phyloP scores from a whole-genome alignment of 2,113 vertebrate species.

The Grammomys dolichurus region DNA sequence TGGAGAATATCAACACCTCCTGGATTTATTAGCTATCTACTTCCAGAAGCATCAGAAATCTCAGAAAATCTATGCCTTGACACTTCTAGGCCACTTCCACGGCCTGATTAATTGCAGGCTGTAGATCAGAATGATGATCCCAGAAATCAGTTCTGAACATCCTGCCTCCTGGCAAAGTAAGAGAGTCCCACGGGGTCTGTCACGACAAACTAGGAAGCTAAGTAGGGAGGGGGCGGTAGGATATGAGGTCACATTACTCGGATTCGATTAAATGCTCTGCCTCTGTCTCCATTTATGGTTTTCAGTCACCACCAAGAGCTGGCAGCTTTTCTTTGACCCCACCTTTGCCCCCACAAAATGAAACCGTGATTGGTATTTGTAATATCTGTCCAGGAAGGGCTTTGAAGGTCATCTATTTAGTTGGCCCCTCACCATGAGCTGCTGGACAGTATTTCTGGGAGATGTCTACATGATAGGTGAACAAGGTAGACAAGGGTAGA shows the following conservation, averaged over 20 bases:
- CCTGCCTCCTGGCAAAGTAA: not conserved
- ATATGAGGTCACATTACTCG: not conserved
- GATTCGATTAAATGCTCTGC: not conserved
- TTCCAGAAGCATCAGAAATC: not conserved
- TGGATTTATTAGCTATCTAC: not conserved
- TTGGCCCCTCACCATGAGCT: not conserved
- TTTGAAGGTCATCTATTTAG: not conserved
- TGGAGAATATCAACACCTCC: not conserved
- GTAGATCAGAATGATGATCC: not conserved
- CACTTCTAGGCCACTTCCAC: not conserved
- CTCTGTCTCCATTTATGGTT: not conserved
- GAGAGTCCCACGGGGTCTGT: not conserved
- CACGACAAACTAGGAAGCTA: slow-evolving; percentile 10
- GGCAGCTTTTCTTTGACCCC: not conserved
- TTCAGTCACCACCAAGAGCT: not conserved
- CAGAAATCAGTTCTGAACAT: slow-evolving; percentile 15
- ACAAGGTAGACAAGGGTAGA: not conserved
- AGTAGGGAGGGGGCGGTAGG: not conserved
- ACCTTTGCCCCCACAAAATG: too few species aligned
- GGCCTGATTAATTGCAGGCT: not conserved
- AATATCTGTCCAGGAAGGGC: not conserved
- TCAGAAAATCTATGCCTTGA: slow-evolving; percentile 32
- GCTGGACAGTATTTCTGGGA: not conserved
- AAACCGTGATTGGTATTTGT: not conserved
- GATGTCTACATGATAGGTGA: not conserved